Evolutionary conservation across 2,797 vertebrate species (phyloP), one percentile per base, ranked within the genome.

Genomic region (Delichon dasypus): DNA sequence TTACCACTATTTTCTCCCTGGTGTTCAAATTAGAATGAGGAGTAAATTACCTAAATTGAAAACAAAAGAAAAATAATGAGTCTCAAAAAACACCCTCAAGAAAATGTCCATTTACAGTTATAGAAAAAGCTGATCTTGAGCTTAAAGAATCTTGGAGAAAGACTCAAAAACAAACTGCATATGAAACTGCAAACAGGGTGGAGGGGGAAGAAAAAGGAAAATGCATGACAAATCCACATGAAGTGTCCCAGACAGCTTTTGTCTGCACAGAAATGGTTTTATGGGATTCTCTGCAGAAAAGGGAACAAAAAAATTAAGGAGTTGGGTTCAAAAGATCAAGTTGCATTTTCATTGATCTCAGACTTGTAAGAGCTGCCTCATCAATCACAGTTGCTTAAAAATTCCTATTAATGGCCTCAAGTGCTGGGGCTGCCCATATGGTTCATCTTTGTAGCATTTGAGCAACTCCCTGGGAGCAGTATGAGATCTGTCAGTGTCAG

Each of bases 361-460:
- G 97, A 98, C 97, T 98, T 98, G 97, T 96, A 97, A 98, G 97
- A 97, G 95, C 95, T 75, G 61, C 94, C 87, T 96, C 98, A 98
- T 98, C 97, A 98, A 98, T 98, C 98, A 98, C 93, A 95, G 97
- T 97, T 97, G 65, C 95, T 97, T 96, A 98, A 97, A 98, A 98
- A 98, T 97, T 94, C 90, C 97, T 96, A 95, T 98, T 98, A 98
- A 97, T 97, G 97, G 96, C 90, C 93, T 91, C 65, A 66, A 97
- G 93, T 93, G 73, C 97, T 94, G 62, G 66, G 57, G 82, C 83
- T 93, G 89, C 96, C 98, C 98, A 98, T 98, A 98, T 98, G 98
- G 97, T 98, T 98, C 95, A 94, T 98, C 98, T 98, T 98, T 98
- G 94, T 79, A 98, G 97, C 97, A 97, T 98, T 98, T 97, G 97